phyloP scores from a whole-genome alignment of 2,888 invertebrate species.

The Nemoura dubitans region DNA sequence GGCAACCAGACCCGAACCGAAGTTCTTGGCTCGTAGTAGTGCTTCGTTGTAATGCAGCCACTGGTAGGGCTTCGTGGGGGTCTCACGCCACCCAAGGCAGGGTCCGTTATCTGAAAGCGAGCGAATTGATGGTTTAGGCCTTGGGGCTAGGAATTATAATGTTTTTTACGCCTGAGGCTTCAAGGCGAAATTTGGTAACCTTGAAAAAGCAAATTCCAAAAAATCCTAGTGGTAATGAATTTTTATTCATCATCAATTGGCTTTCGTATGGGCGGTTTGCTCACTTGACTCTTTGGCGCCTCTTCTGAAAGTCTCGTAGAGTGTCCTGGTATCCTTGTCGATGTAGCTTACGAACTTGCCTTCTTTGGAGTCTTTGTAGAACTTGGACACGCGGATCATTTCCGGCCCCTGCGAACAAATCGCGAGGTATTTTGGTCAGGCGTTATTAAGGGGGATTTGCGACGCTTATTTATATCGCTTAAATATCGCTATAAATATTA shows the following conservation, averaged over 20 bases:
- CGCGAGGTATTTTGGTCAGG: slow-evolving; percentile 52
- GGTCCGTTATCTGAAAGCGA: slow-evolving; percentile 80
- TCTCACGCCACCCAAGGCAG: slow-evolving; percentile 91
- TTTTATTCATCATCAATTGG: no score
- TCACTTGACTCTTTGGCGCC: slow-evolving; percentile 92
- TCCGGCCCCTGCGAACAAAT: slow-evolving; percentile 80
- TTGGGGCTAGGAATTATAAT: no score
- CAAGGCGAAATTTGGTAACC: no score
- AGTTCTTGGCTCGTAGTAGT: slow-evolving; percentile 87
- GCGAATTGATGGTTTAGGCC: no score
- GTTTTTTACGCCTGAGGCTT: no score
- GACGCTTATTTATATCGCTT: neutral
- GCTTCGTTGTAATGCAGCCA: slow-evolving; percentile 96
- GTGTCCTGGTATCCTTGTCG: slow-evolving; percentile 86
- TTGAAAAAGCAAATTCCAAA: no score
- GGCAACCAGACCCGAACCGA: slow-evolving; percentile 88
- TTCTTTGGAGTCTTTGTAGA: slow-evolving; percentile 89
- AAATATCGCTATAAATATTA: neutral
- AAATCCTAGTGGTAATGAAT: no score
- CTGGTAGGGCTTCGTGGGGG: slow-evolving; percentile 83
- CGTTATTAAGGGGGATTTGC: neutral
- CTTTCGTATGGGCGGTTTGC: slow-evolving; percentile 54
- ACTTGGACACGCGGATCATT: slow-evolving; percentile 87
- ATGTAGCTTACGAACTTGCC: slow-evolving; percentile 85
- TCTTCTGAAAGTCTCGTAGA: slow-evolving; percentile 89